Evolutionary conservation across 2,113 vertebrate species (phyloP).

Genomic region (Paradoxurus hermaphroditus): DNA sequence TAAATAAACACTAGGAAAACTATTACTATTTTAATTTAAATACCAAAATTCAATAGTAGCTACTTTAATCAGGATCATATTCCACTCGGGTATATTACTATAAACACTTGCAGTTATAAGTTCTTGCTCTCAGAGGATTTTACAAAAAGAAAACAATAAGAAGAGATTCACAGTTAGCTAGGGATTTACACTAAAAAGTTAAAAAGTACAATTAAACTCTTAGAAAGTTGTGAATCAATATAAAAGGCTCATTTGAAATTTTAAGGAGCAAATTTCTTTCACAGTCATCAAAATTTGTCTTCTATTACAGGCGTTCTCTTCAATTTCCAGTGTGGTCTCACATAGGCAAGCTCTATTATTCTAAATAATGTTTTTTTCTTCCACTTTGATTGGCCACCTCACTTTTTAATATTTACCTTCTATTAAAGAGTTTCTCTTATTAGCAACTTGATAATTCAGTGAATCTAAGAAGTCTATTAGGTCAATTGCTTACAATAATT

Average conservation of each 20-base stretch:
- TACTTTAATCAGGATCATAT: not conserved
- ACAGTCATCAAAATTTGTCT: not conserved
- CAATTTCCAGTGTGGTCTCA: not conserved
- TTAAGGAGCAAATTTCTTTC: not conserved
- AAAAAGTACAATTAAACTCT: not conserved
- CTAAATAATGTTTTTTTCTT: not conserved
- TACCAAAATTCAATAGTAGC: not conserved
- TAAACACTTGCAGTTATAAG: not conserved
- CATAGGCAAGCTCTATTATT: not conserved
- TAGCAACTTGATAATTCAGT: not conserved
- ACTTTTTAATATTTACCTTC: not conserved
- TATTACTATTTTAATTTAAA: not conserved
- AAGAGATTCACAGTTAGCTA: not conserved
- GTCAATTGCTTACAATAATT: not conserved
- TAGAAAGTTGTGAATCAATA: not conserved
- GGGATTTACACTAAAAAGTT: not conserved
- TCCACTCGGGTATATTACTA: not conserved
- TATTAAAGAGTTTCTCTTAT: not conserved
- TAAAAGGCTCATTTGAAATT: not conserved
- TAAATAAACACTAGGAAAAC: not conserved
- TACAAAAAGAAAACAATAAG: not conserved
- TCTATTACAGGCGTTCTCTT: not conserved
- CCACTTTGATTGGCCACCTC: not conserved
- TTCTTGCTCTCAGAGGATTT: not conserved
- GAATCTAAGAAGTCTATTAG: not conserved